Percentiles rank a stretch among this genome's conserved stretches.
Conservation (phyloP, 2,888 invertebrate species). For the Drosophila helvetica region DNA sequence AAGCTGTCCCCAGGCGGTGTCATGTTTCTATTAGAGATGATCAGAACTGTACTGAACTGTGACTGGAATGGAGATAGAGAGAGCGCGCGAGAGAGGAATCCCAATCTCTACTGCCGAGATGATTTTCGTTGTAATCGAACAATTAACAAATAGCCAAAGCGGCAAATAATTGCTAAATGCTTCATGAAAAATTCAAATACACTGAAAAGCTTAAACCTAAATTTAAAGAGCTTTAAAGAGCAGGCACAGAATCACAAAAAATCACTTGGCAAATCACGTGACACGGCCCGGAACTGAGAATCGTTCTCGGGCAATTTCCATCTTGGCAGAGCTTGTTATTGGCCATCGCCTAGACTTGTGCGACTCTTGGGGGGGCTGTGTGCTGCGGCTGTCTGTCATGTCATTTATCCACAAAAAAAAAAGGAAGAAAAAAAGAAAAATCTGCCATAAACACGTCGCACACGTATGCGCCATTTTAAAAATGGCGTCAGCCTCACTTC, state of each 20-base stretch:
- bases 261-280: conserved; percentile 6
- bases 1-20: conserved; percentile 7
- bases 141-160: not conserved
- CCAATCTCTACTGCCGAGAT: not conserved
- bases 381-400: conserved; percentile 46
- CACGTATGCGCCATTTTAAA: conserved; percentile 72
- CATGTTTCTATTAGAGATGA: conserved; percentile 35
- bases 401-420: conserved; percentile 47
- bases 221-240: not conserved
- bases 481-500: conserved; percentile 66
- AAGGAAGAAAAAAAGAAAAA: not conserved
- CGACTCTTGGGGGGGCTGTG: conserved; percentile 7
- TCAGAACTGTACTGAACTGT: conserved; percentile 26
- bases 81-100: not conserved
- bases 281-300: not conserved
- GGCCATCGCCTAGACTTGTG: conserved; percentile 34
- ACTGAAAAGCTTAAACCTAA: no score
- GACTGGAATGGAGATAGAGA: not conserved
- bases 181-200: no score
- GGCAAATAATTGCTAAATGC: not conserved
- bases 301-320: conserved; percentile 7
- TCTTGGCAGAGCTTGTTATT: conserved; percentile 44
- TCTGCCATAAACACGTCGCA: conserved; percentile 73
- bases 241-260: conserved; percentile 6
- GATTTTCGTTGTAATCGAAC: not conserved